Base-by-base conservation (phyloP, 2,888 invertebrate species). In the Latrodectus hesperus region DNA sequence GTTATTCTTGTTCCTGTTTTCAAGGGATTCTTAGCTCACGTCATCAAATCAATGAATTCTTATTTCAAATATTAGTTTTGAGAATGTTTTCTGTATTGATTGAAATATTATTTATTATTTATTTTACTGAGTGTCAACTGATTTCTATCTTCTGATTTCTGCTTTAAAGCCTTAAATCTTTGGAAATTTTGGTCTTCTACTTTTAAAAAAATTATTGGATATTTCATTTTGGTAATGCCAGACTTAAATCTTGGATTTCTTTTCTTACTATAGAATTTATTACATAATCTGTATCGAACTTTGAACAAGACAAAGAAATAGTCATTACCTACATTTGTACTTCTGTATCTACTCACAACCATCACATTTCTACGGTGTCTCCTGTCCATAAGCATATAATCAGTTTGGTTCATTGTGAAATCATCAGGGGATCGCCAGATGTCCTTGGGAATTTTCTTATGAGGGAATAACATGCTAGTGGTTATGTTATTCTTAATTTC, bases 51-150 rank as follows among this genome's bases (percentile, higher is more conserved):
- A 74, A 3, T 74, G 55, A 53, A 55, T 74, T 74, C 11, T 14
- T 1, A 60, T 74, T 26, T 0, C 22, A 60, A 0, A 0, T 74
- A 5, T 17, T 60, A 60, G 17, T 2, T 26, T 26, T 74, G 55
- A 55, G n/a, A 60, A 12, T 1, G 55, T 11, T 74, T 74, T 60
- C 17, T 14, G 49, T 60, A 26, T 60, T 10, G 74, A 55, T 74
- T 26, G 55, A 60, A 74, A 74, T 14, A 74, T 74, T 17, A 60
- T 74, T 22, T 14, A 74, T 74, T 17, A 60, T 74, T 22, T 74
- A 9, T n/a, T 22, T 74, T 22, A 74, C 26, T 4, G 60, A 55
- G 49, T 55, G 10, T 60, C 74, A 60, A 12, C 26, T 26, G 38
- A 38, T 2, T 5, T 55, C 26, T 9, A 16, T 52, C 52, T 16